phyloP scores from a whole-genome alignment of 1,140 invertebrate species.

The Drosophila santomea region DNA sequence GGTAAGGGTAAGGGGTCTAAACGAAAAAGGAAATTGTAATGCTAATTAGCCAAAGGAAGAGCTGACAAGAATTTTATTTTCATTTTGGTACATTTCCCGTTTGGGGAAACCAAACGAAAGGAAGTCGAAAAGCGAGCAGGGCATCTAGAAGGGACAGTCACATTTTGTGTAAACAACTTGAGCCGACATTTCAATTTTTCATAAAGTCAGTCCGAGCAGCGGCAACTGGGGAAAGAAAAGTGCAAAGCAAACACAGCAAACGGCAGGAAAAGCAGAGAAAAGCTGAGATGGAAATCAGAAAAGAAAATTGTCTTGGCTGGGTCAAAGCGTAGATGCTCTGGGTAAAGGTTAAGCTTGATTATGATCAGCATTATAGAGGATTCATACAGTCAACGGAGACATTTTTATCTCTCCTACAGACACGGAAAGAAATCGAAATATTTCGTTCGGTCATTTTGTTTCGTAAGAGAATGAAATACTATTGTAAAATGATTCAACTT shows the following conservation, averaged over 20 bases:
- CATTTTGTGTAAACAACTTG: conserved; percentile 79
- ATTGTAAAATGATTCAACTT: background rate
- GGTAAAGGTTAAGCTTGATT: conserved; percentile 24
- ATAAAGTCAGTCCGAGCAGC: conserved; percentile 59
- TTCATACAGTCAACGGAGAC: background rate
- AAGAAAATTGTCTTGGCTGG: conserved; percentile 37
- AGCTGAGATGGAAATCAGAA: conserved; percentile 38
- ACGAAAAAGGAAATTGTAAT: conserved; percentile 79
- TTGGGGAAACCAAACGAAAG: conserved; percentile 1
- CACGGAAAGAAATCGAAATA: background rate
- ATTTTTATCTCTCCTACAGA: background rate
- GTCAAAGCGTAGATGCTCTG: conserved; percentile 27
- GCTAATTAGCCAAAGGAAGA: conserved; percentile 77
- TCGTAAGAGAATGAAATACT: background rate
- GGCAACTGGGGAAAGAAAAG: conserved; percentile 52
- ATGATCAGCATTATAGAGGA: conserved; percentile 18
- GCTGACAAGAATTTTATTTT: conserved; percentile 64
- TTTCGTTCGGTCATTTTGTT: too few species aligned
- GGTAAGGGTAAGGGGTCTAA: conserved; percentile 36
- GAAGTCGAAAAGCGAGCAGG: background rate
- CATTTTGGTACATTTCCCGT: conserved; percentile 31
- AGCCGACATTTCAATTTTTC: conserved; percentile 78
- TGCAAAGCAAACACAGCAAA: conserved; percentile 60
- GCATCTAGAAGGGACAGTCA: conserved; percentile 32
- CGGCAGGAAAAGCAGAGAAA: conserved; percentile 5